Base-by-base conservation (phyloP, 1,140 invertebrate species). In the Antheraea pernyi region DNA sequence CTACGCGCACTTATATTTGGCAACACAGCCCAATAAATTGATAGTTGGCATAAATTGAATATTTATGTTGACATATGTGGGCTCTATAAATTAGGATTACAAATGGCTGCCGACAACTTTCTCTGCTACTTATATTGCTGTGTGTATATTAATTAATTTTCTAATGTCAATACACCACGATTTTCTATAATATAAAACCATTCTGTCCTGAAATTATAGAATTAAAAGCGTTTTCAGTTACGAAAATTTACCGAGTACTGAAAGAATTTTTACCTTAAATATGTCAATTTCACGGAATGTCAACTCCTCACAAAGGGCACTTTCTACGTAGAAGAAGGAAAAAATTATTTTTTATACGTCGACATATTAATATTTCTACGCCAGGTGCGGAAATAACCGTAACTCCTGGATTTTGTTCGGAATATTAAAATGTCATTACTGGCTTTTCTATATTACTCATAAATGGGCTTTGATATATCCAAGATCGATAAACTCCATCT, bases 1-100 rank as follows among this genome's bases (percentile, higher is more conserved):
- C 42, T 60, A 68, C 71, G 42, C 46, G 9, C 67, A 70, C 36
- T 48, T 60, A 53, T 53, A 42, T 63, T 63, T 37, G 59, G 59
- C 59, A n/a, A 63, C 46, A 16, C 13, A 63, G 16, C 61, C 30
- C 30, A 63, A 63, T 63, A 16, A 63, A 63, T 30, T 53, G 46
- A 53, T 37, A 37, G 30, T 63, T 37, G 30, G 30, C 30, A 63
- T 63, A 63, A 37, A 63, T 36, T 36, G 61, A 63, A 63, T 63
- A 63, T 63, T 63, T 37, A 63, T 63, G 16, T 63, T 37, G 61
- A 63, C 61, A 37, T 63, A 53, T 53, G 46, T 53, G 46, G 39
- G 16, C 46, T 53, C n/a, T n/a, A 63, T 37, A 63, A 22, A 63
- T 63, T 63, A 63, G 61, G 30, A 63, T 63, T 63, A 63, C 22